A percentile compares a stretch with the other conserved stretches of the same genome.
These are phyloP conservation scores for Drosophila busckii DNA, from an alignment of 1,140 invertebrate genomes.

Conservation along the genomic window DNA sequence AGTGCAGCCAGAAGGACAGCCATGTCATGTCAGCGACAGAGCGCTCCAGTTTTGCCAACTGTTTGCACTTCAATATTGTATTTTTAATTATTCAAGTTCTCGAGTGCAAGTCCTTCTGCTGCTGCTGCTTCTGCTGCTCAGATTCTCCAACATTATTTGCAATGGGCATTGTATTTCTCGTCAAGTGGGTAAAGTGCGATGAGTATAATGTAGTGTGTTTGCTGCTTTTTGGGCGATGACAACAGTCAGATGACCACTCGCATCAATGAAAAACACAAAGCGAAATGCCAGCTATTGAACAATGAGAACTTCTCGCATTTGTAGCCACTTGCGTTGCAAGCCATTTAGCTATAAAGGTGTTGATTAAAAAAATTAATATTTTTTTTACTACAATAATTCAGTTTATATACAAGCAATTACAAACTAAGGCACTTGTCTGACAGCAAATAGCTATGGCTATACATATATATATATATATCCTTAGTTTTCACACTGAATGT, in stretches of 20 bases:
- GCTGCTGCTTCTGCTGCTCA: not conserved
- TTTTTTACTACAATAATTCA: not conserved
- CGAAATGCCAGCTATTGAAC: slow-evolving; percentile 1
- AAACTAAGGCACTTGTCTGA: slow-evolving; percentile 34
- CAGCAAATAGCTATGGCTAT: slow-evolving; percentile 34
- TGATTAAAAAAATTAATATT: not conserved
- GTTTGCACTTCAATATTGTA: slow-evolving; percentile 61
- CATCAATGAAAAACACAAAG: not conserved
- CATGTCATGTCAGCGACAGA: slow-evolving; percentile 8
- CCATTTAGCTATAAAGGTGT: not conserved
- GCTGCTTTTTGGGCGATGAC: slow-evolving; percentile 28
- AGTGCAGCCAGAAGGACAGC: slow-evolving; percentile 27
- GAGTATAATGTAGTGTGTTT: slow-evolving; percentile 42
- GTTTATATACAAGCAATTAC: slow-evolving; percentile 47
- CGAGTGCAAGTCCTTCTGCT: slow-evolving; percentile 23
- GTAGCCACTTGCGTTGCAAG: not conserved
- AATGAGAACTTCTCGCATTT: not conserved
- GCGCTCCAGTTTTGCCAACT: slow-evolving; percentile 40
- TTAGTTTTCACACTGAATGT: slow-evolving; percentile 16
- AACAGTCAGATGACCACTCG: slow-evolving; percentile 41
- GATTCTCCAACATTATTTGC: not conserved
- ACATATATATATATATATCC: slow-evolving; percentile 15
- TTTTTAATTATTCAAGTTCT: slow-evolving; percentile 64
- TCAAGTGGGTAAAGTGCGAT: slow-evolving; percentile 22
- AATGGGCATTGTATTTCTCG: slow-evolving; percentile 25